Evolutionary conservation across 2,797 vertebrate species (phyloP), one percentile per base, ranked within the genome.

Genomic region (Propithecus deckenii): DNA sequence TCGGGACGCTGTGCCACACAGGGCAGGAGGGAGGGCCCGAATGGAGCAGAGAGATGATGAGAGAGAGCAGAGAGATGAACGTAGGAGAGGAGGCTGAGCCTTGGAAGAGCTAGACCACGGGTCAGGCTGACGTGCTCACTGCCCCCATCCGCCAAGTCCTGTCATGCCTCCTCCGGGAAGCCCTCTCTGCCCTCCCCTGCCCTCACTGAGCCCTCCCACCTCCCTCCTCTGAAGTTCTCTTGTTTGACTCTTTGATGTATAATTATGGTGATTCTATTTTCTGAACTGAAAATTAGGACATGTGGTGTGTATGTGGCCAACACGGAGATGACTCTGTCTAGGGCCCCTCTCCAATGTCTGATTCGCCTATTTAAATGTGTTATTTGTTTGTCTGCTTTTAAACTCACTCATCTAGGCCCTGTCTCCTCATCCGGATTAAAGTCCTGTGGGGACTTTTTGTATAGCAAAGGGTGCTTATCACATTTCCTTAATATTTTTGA

Each of bases 351-450:
- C 7, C n/a, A 23, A 17, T 5, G 52, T 80, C 52, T 43, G 2
- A 69, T 57, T 80, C 69, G 55, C 65, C 30, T 55, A 3, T 43
- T 76, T 74, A 61, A 57, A 18, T 71, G 23, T 92, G 38, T 57
- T 69, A 50, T 63, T 91, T 74, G 50, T 72, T 93, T 85, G n/a
- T 59, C 91, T 93, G 43, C 71, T 96, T 74, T 79, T 72, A 65
- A 85, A 91, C 32, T 95, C 32, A 10, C 1, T 50, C 41, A 15
- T 85, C 48, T 94, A 30, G 80, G 11, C 18, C 41, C 78, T 74
- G 18, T 86, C 32, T 92, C n/a, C 78, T 89, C 7, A 48, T 22
- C 28, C 71, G 38, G 41, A 48, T 72, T 89, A 38, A 91, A 89
- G 55, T 41, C 17, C 8, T 32, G 28, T 41, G 9, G 61, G 75